Conservation (phyloP, 2,888 invertebrate genomes). For the Orgyia antiqua region DNA sequence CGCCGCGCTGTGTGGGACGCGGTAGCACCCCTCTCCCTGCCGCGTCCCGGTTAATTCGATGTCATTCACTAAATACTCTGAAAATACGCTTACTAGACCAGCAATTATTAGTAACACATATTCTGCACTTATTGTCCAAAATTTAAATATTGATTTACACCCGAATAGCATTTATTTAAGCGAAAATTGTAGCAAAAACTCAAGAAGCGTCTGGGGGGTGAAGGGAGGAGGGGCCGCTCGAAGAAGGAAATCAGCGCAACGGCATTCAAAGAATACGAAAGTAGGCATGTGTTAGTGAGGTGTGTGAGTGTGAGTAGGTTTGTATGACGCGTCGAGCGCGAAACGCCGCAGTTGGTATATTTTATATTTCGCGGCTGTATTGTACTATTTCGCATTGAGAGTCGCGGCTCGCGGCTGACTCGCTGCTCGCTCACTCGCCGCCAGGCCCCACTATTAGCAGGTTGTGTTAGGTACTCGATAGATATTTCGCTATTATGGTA, state of each 20-base stretch:
- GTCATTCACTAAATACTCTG: slow-evolving; percentile 67
- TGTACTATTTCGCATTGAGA: too few species aligned
- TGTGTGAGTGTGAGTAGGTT: slow-evolving; percentile 43
- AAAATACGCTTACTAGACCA: slow-evolving; percentile 47
- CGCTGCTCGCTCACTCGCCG: slow-evolving; percentile 56
- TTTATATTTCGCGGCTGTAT: too few species aligned
- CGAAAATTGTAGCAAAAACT: too few species aligned
- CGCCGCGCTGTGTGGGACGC: slow-evolving; percentile 35
- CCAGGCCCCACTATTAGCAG: slow-evolving; percentile 33
- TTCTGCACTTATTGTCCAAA: slow-evolving; percentile 13
- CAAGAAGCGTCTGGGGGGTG: slow-evolving; percentile 44
- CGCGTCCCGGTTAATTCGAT: slow-evolving; percentile 48
- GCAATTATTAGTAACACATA: slow-evolving; percentile 21
- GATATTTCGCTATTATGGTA: slow-evolving; percentile 41
- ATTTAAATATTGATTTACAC: not conserved
- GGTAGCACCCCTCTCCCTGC: slow-evolving; percentile 28
- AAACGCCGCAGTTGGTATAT: slow-evolving; percentile 24
- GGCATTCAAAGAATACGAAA: slow-evolving; percentile 49
- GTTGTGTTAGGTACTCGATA: too few species aligned
- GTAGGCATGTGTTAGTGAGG: slow-evolving; percentile 45
- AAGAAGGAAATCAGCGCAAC: slow-evolving; percentile 64
- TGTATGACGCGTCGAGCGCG: slow-evolving; percentile 39
- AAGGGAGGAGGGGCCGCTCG: slow-evolving; percentile 44
- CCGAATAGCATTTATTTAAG: not conserved
- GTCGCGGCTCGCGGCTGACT: too few species aligned